Evolutionary conservation across 2,888 invertebrate genomes (phyloP), one percentile per base, ranked within the genome.

Genomic region (Silvanus unidentatus): DNA sequence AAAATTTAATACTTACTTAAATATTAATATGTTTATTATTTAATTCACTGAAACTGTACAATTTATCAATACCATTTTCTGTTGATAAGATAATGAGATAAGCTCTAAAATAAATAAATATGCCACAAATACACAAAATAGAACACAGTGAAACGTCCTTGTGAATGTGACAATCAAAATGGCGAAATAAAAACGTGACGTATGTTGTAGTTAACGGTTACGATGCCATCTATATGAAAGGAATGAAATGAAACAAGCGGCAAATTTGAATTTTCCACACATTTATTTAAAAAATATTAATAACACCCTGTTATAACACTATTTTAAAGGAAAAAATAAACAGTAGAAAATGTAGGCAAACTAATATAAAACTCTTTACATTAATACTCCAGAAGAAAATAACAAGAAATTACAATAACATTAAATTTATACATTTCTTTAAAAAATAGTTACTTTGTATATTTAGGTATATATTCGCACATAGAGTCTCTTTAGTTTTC

Each of bases 131-230:
- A 34, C 34, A 40, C 36, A 47, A 43, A 40, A 43, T 44, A 53
- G 50, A 52, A 48, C 42, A 47, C 50, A 44, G 34, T 37, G 48
- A 43, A 53, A 58, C 52, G 57, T 57, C 59, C 60, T 58, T 32
- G 32, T 52, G 52, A 55, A 57, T 32, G 32, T 52, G 52, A 55
- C 56, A 54, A 50, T 48, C 55, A 59, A 60, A 45, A 60, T 60
- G 60, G 60, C 58, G 32, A 8, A n/a, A 3, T n/a, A n/a, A 12
- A 32, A n/a, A 32, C 32, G 22, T 22, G 22, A 22, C 22, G 22
- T 22, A 22, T 5, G 8, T 5, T 8, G 22, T 8, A 22, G n/a
- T 22, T 5, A 22, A 8, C 22, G 22, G 4, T 5, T 22, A 22
- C 8, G 22, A 22, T 22, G 4, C 32, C 32, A n/a, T 32, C 32